Percentiles rank a stretch among this genome's conserved stretches.
These are phyloP conservation scores for Clarias magur DNA, from an alignment of 2,113 vertebrate species.

Conservation along the genomic window DNA sequence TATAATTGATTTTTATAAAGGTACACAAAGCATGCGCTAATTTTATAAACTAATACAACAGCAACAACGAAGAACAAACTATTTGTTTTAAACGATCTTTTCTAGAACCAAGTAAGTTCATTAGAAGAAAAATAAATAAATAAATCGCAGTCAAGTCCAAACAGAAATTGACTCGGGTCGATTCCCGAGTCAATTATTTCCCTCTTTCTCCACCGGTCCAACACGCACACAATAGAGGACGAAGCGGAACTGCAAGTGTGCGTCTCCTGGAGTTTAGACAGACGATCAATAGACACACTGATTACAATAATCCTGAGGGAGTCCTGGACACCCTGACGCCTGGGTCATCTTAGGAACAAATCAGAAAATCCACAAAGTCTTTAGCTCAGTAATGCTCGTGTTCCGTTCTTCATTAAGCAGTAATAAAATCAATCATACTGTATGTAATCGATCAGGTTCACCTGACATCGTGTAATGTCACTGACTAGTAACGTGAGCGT, in stretches of 20 bases:
- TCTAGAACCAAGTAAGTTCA: background rate
- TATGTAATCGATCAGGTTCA: background rate
- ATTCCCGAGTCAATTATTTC: slow-evolving; percentile 7
- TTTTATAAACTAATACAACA: background rate
- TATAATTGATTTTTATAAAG: background rate
- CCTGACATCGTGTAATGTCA: background rate
- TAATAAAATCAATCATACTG: background rate
- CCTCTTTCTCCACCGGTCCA: background rate
- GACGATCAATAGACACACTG: slow-evolving; percentile 32
- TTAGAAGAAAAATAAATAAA: background rate
- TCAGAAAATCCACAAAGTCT: background rate
- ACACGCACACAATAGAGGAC: background rate
- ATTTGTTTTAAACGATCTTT: background rate
- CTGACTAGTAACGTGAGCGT: background rate
- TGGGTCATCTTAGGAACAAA: background rate
- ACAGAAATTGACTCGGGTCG: background rate
- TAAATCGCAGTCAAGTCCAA: background rate
- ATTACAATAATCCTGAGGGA: slow-evolving; percentile 30
- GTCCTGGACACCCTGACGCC: background rate
- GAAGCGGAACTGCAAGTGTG: background rate
- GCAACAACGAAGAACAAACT: background rate
- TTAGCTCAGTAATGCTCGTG: background rate
- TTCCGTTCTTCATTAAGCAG: background rate
- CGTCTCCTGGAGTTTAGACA: slow-evolving; percentile 18
- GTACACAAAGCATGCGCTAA: background rate